Evolutionary conservation across 2,113 vertebrate genomes (phyloP), one percentile per base, ranked within the genome.

Genomic region (Marcusenius ussheri): DNA sequence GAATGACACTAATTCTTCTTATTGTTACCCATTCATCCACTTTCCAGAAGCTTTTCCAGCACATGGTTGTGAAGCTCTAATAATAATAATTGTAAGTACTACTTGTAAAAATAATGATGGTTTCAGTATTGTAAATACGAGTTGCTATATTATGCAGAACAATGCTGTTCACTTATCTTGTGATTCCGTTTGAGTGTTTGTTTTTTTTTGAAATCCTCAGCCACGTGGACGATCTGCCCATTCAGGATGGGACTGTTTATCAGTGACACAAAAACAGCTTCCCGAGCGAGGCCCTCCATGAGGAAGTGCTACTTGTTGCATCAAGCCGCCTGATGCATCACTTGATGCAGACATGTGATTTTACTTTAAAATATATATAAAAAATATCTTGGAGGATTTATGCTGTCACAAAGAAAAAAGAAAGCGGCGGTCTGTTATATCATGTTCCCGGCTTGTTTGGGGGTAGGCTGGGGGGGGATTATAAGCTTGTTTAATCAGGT

Each of bases 401-500:
- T 42, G 83, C 8, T 6, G 24, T 87, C 27, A n/a, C 13, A 31
- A 6, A 35, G n/a, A 87, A 9, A 27, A 86, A 50, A 51, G 50
- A 35, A 10, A n/a, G 46, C 5, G 15, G 24, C 27, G 15, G 74
- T 56, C 47, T 51, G 19, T 51, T 19, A 51, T 50, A 24, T 74
- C 56, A 24, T 86, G 56, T 39, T 80, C 13, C 15, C 6, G 35
- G 84, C 45, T 39, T 53, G 84, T 87, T 49, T 66, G 47, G 56
- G 21, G 56, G 21, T 70, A 7, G 66, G 10, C 10, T 13, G n/a
- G 66, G 8, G 62, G 17, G 35, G 46, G 85, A 88, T 90, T 88
- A 88, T 24, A 83, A 35, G 77, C 15, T 83, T 83, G 77, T 77
- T 80, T 88, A 88, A 83, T 88, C 49, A 58, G 87, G 87, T 58